phyloP scores from a whole-genome alignment of 2,797 vertebrate species.

The Epinephelus awoara region DNA sequence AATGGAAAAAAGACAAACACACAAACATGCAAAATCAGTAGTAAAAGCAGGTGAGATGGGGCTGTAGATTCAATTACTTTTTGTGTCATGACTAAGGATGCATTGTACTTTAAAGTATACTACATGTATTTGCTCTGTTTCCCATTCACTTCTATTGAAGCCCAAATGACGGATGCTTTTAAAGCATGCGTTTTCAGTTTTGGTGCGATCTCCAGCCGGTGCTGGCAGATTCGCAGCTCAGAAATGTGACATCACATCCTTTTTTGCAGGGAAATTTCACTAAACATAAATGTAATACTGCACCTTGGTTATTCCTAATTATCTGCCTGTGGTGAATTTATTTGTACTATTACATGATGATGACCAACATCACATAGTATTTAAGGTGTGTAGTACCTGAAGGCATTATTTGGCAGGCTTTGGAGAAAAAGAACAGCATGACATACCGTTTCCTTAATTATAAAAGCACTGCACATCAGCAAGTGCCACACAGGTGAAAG shows the following conservation, averaged over 20 bases:
- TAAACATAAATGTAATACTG: neutral
- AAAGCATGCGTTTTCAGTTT: no score
- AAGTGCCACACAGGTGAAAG: constrained; percentile 13
- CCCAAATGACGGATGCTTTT: no score
- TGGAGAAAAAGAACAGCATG: constrained; percentile 69
- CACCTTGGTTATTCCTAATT: neutral
- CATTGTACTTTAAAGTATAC: constrained; percentile 1
- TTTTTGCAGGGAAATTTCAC: neutral
- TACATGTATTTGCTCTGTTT: neutral
- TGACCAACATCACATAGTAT: constrained; percentile 76
- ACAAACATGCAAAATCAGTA: neutral
- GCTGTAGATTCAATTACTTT: neutral
- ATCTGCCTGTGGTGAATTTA: neutral
- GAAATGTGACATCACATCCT: neutral
- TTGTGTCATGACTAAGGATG: neutral
- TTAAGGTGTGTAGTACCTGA: constrained; percentile 88
- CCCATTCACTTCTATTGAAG: neutral
- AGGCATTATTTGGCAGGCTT: constrained; percentile 93
- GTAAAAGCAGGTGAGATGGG: neutral
- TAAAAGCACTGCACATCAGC: neutral
- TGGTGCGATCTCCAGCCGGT: no score
- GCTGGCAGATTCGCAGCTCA: neutral
- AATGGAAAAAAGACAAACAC: neutral
- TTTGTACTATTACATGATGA: constrained; percentile 10
- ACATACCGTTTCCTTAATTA: constrained; percentile 29